These are phyloP conservation scores for Corythornis vintsioides DNA, from an alignment of 2,113 vertebrate species.

Conservation along the genomic window DNA sequence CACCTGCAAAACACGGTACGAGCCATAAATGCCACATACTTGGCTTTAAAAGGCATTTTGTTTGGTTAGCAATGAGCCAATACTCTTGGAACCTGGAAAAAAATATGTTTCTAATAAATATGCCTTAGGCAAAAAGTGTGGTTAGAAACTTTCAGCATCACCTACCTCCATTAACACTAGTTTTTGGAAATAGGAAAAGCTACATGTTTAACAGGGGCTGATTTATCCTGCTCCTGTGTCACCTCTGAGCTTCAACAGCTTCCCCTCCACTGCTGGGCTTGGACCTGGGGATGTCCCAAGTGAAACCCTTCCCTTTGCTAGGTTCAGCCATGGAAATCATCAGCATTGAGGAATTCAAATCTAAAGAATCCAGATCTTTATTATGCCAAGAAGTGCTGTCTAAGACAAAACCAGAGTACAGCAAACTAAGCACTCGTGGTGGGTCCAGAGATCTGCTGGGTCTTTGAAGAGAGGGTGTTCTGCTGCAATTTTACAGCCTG, in stretches of 20 bases:
- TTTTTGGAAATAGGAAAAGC: neutral
- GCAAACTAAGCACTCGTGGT: neutral
- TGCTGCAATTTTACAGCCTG: neutral
- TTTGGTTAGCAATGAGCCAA: neutral
- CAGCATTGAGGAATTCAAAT: neutral
- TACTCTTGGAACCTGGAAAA: neutral
- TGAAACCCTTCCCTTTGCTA: neutral
- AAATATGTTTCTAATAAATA: neutral
- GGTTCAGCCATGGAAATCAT: neutral
- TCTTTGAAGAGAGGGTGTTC: neutral
- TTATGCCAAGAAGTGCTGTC: neutral
- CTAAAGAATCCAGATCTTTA: neutral
- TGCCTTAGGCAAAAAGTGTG: neutral
- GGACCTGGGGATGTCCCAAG: neutral
- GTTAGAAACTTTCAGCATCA: neutral
- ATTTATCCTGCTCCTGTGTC: neutral
- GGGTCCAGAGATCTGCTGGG: neutral
- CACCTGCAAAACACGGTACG: slow-evolving; percentile 76
- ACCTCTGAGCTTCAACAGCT: neutral
- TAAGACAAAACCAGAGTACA: neutral
- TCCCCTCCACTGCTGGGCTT: neutral
- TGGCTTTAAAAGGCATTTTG: neutral
- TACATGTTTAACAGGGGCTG: neutral
- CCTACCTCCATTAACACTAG: neutral
- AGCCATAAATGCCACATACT: neutral